A percentile compares a stretch with the other conserved stretches of the same genome.
phyloP scores from a whole-genome alignment of 2,888 invertebrate species.

The Mythimna loreyi region DNA sequence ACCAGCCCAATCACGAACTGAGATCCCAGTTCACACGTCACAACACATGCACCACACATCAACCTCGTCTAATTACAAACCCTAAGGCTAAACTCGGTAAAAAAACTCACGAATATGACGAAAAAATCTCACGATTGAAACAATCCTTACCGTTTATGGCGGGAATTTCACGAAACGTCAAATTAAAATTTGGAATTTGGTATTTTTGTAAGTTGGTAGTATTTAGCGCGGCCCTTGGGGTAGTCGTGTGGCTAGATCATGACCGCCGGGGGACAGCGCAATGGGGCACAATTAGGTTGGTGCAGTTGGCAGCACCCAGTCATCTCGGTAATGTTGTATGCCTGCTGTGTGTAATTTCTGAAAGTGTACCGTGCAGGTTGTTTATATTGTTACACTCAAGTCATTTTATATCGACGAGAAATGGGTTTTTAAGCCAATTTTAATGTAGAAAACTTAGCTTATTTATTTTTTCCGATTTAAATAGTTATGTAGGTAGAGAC shows the following conservation, averaged over 20 bases:
- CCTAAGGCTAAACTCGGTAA: constrained; percentile 63
- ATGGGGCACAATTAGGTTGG: constrained; percentile 74
- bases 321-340: constrained; percentile 62
- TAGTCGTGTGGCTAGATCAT: constrained; percentile 74
- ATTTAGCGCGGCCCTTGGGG: constrained; percentile 69
- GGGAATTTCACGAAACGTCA: constrained; percentile 69
- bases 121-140: constrained; percentile 68
- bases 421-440: constrained; percentile 13
- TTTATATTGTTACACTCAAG: constrained; percentile 44
- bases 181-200: constrained; percentile 64
- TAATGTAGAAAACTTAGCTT: no score
- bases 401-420: constrained; percentile 21
- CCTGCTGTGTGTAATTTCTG: constrained; percentile 59
- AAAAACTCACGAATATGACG: constrained; percentile 66
- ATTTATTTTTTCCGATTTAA: no score
- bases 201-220: constrained; percentile 54
- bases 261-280: constrained; percentile 77
- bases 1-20: constrained; percentile 55
- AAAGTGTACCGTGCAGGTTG: constrained; percentile 45
- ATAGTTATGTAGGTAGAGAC: no score
- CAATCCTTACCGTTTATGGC: constrained; percentile 62
- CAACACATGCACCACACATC: constrained; percentile 63
- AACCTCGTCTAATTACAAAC: constrained; percentile 62
- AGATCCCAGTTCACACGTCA: constrained; percentile 67
- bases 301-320: constrained; percentile 66